Evolutionary conservation across 2,888 invertebrate genomes (phyloP).

Genomic region (Digitonthophagus gazella): DNA sequence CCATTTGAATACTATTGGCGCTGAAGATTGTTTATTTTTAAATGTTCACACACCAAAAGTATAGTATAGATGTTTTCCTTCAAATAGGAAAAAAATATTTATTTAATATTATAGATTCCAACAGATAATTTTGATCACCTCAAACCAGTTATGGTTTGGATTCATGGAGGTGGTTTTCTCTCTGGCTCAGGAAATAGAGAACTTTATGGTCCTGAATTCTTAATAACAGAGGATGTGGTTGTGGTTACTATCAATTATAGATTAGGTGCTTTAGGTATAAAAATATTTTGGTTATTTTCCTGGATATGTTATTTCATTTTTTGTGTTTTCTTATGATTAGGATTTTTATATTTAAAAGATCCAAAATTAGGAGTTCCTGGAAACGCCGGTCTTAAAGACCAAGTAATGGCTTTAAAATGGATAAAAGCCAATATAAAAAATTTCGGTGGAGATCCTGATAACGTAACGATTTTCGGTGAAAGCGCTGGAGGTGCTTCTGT

Average conservation of each 20-base stretch:
- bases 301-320: not conserved
- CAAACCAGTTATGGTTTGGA: conserved; percentile 50
- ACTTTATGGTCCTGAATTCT: conserved; percentile 45
- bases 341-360: conserved; percentile 53
- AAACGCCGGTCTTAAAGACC: conserved; percentile 57
- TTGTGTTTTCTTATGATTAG: conserved; percentile 36
- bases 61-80: conserved; percentile 19
- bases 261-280: conserved; percentile 36
- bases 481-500: conserved; percentile 55
- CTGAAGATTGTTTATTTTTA: conserved; percentile 52
- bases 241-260: conserved; percentile 47
- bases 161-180: conserved; percentile 50
- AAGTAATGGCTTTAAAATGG: conserved; percentile 55
- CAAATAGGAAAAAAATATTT: not conserved
- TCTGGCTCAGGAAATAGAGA: conserved; percentile 44
- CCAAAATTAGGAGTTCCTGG: conserved; percentile 53
- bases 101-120: conserved; percentile 24
- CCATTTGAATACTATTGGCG: conserved; percentile 48
- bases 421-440: conserved; percentile 52
- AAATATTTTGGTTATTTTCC: too few relatives aligned
- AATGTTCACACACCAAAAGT: conserved; percentile 45
- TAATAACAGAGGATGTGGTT: conserved; percentile 47
- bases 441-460: conserved; percentile 55
- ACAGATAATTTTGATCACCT: not conserved
- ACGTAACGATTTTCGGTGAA: conserved; percentile 56